Evolutionary conservation across 2,113 vertebrate species (phyloP).

Genomic region (Salvator merianae): DNA sequence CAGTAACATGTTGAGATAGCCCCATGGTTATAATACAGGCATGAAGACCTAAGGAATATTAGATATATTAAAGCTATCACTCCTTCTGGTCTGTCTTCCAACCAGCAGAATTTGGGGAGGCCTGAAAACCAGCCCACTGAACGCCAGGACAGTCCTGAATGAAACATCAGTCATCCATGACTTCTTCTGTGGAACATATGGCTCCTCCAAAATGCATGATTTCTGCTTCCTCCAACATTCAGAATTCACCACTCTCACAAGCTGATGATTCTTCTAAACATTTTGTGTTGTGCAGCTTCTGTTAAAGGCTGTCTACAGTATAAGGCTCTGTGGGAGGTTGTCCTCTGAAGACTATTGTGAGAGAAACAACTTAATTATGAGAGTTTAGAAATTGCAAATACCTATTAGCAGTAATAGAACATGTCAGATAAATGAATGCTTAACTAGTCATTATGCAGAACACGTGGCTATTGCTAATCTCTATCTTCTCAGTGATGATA

Average conservation of each 20-base stretch:
- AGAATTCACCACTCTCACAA: background rate
- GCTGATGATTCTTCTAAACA: no score
- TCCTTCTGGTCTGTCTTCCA: no score
- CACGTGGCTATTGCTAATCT: background rate
- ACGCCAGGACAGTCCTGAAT: no score
- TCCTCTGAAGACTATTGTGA: background rate
- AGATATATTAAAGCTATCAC: no score
- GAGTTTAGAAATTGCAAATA: background rate
- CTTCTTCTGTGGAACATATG: background rate
- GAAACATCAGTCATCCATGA: no score
- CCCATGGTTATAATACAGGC: no score
- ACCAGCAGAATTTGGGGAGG: no score
- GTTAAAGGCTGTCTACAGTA: background rate
- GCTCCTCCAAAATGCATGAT: background rate
- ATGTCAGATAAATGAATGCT: background rate
- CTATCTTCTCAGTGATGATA: background rate
- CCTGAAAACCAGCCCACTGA: no score
- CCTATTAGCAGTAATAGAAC: background rate
- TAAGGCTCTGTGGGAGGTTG: background rate
- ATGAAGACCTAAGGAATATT: no score
- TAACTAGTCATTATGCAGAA: background rate
- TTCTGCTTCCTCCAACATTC: background rate
- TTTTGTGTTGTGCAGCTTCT: background rate
- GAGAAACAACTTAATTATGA: background rate
- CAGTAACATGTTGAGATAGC: no score